Conservation (phyloP, 2,113 vertebrate genomes). For the Marmota monax region DNA sequence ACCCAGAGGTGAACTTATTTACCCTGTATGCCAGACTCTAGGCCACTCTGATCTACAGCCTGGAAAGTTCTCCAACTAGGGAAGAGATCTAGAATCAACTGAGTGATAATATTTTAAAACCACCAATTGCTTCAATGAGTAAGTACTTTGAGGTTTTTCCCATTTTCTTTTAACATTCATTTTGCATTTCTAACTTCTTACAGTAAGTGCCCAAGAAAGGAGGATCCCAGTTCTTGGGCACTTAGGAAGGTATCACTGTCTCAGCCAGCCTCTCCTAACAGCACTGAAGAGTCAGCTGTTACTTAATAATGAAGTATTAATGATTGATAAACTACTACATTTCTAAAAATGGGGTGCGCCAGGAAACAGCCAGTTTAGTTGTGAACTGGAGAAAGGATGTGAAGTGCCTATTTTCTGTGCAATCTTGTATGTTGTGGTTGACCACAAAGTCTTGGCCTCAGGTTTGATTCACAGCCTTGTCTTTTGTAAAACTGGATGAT, state of each 20-base stretch:
- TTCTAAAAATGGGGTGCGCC: background rate
- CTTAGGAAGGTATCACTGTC: background rate
- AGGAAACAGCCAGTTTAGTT: background rate
- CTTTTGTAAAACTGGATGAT: slow-evolving; percentile 18
- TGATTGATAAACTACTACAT: background rate
- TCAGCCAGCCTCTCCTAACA: background rate
- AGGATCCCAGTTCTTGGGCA: background rate
- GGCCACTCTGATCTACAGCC: background rate
- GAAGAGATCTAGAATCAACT: background rate
- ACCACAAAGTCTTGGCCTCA: slow-evolving; percentile 55
- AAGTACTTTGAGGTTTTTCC: slow-evolving; percentile 52
- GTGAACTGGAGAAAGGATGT: background rate
- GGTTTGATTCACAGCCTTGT: background rate
- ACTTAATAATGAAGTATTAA: background rate
- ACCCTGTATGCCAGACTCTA: background rate
- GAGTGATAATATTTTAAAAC: background rate
- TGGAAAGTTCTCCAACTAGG: background rate
- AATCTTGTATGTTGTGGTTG: slow-evolving; percentile 48
- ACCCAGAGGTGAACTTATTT: background rate
- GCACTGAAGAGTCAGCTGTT: background rate
- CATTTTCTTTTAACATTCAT: slow-evolving; percentile 28
- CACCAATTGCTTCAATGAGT: slow-evolving; percentile 46
- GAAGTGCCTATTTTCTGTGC: background rate
- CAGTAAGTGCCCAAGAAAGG: no score
- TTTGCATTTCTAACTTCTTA: background rate